Conservation (phyloP, 1,140 invertebrate genomes). For the Cecropterus lyciades region DNA sequence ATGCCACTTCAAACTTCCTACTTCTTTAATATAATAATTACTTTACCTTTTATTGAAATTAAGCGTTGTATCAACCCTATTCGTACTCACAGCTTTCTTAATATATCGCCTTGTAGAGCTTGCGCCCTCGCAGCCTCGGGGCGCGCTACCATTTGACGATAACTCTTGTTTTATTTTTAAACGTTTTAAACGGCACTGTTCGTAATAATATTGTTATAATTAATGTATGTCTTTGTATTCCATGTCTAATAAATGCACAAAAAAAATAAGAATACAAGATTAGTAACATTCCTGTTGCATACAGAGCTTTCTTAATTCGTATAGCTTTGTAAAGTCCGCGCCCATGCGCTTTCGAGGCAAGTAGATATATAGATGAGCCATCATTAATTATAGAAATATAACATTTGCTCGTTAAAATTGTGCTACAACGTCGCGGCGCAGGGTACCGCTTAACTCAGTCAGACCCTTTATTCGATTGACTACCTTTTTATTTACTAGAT, state of each 20-base stretch:
- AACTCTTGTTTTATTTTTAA: neutral
- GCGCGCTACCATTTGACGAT: neutral
- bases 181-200: neutral
- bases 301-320: neutral
- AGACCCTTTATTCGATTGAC: too few species aligned
- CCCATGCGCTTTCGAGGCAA: too few species aligned
- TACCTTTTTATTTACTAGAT: too few species aligned
- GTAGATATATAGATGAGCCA: too few species aligned
- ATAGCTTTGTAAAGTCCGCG: neutral
- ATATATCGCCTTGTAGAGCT: neutral
- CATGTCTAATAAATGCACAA: neutral
- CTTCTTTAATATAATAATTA: too few species aligned
- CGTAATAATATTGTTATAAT: neutral
- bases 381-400: too few species aligned
- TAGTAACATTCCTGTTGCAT: neutral
- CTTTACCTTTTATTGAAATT: too few species aligned
- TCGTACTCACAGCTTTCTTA: neutral
- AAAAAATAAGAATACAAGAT: too few species aligned
- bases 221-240: neutral
- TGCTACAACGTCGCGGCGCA: too few species aligned
- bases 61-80: neutral
- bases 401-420: too few species aligned
- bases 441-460: too few species aligned
- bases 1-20: too few species aligned
- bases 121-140: neutral